Evolutionary conservation across 2,113 vertebrate genomes (phyloP).

Genomic region (Chionomys nivalis): DNA sequence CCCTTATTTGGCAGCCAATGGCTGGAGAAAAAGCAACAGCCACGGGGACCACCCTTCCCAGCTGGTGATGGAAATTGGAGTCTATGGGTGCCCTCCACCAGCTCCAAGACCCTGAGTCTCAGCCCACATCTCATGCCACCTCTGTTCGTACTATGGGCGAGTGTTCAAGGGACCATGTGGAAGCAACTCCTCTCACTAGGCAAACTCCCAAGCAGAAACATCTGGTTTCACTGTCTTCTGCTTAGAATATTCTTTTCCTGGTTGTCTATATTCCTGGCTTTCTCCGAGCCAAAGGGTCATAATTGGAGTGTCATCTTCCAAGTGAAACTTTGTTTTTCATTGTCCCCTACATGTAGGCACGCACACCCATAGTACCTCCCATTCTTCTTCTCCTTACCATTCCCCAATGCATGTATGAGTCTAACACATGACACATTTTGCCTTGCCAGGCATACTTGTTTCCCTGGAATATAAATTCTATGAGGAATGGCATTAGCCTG

Average conservation of each 20-base stretch:
- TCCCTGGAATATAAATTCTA: background rate
- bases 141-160: background rate
- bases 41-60: background rate
- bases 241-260: background rate
- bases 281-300: background rate
- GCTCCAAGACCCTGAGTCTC: background rate
- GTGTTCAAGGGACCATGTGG: background rate
- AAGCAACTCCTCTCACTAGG: background rate
- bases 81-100: background rate
- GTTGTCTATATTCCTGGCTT: background rate
- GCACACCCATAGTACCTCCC: background rate
- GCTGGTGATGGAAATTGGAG: background rate
- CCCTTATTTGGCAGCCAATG: background rate
- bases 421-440: background rate
- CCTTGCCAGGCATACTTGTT: background rate
- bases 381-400: background rate
- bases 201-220: background rate
- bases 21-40: background rate
- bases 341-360: background rate
- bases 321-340: background rate
- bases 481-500: background rate
- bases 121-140: background rate
- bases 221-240: background rate
- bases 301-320: background rate
- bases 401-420: background rate